Percentiles rank a stretch among this genome's conserved stretches.
These are phyloP conservation scores for Polypedilum pembai DNA, from an alignment of 1,140 invertebrate genomes.

Conservation along the genomic window DNA sequence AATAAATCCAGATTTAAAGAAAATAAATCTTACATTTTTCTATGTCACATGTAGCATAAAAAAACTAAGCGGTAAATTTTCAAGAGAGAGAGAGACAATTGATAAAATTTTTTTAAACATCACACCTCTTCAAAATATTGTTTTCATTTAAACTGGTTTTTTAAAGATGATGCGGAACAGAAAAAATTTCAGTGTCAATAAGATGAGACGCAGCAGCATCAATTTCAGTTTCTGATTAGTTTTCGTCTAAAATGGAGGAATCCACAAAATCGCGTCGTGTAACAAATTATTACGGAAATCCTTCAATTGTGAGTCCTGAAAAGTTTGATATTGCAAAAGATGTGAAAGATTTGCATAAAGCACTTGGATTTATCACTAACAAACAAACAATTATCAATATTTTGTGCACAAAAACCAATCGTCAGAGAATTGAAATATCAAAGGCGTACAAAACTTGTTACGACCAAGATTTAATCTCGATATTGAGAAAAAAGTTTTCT, in stretches of 20 bases:
- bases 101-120: too few relatives aligned
- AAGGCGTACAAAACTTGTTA: constrained; percentile 63
- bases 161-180: not conserved
- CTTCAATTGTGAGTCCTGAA: not conserved
- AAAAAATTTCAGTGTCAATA: not conserved
- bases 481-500: constrained; percentile 66
- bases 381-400: constrained; percentile 69
- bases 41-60: too few relatives aligned
- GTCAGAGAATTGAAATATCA: constrained; percentile 60
- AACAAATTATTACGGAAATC: not conserved
- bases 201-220: not conserved
- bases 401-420: constrained; percentile 55
- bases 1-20: too few relatives aligned
- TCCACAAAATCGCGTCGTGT: not conserved
- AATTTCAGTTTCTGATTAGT: not conserved
- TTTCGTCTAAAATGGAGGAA: not conserved
- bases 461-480: constrained; percentile 64
- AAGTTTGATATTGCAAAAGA: constrained; percentile 34
- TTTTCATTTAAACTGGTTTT: too few relatives aligned
- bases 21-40: too few relatives aligned
- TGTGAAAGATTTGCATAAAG: not conserved
- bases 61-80: too few relatives aligned
- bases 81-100: too few relatives aligned
- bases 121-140: too few relatives aligned
- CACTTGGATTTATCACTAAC: constrained; percentile 55